Conservation (phyloP, 2,888 invertebrate species). For the Macrosiphum euphorbiae region DNA sequence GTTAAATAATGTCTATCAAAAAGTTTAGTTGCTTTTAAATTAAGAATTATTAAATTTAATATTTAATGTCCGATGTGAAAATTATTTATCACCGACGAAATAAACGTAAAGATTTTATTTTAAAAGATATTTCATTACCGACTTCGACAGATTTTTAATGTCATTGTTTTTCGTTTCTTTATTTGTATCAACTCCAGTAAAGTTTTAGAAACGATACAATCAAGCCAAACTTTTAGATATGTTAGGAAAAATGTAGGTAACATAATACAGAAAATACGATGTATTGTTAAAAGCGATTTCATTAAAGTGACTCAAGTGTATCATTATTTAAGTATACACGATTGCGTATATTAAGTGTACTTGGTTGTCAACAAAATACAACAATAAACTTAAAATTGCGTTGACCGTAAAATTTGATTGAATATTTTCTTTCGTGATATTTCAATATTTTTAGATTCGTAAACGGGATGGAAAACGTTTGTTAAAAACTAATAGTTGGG, state of each 20-base stretch:
- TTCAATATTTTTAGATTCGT: constrained; percentile 19
- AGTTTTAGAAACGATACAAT: neutral
- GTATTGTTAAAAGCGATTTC: neutral
- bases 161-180: neutral
- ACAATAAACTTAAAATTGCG: neutral
- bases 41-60: neutral
- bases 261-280: neutral
- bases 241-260: neutral
- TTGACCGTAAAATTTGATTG: neutral
- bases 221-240: neutral
- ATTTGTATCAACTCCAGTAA: neutral
- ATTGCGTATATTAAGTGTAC: neutral
- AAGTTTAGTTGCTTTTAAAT: neutral
- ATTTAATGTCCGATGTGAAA: neutral
- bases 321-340: neutral
- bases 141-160: neutral
- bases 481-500: neutral
- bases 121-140: neutral
- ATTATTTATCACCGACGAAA: neutral
- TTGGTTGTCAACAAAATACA: neutral
- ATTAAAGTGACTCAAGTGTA: neutral
- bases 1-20: neutral
- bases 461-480: neutral
- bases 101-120: neutral
- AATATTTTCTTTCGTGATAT: neutral